Percentiles rank a stretch among this genome's conserved stretches.
Conservation (phyloP, 2,113 vertebrate species). For the Cettia cetti region DNA sequence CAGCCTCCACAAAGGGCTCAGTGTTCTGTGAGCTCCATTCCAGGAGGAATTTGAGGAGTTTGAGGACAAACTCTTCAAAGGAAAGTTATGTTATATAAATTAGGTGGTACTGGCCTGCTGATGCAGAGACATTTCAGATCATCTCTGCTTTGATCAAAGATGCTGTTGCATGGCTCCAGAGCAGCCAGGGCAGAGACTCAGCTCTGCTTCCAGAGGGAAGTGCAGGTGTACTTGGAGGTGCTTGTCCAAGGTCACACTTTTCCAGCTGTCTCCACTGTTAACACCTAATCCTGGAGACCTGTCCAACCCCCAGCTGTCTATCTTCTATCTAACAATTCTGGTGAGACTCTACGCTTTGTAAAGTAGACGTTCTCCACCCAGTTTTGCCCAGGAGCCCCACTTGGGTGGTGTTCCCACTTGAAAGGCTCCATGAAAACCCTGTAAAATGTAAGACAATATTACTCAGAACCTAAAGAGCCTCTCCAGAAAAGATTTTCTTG, state of each 20-base stretch:
- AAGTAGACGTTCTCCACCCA: background rate
- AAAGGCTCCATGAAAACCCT: background rate
- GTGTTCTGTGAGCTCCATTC: background rate
- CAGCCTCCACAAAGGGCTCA: background rate
- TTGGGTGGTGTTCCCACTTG: background rate
- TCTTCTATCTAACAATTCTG: background rate
- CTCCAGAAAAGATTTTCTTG: background rate
- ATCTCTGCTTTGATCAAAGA: background rate
- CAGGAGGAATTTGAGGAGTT: too few species aligned
- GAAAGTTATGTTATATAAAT: background rate
- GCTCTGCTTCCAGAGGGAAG: background rate
- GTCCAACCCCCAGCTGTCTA: background rate
- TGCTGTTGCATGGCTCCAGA: background rate
- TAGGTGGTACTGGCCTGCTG: background rate
- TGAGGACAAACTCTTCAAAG: background rate
- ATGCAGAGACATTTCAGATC: background rate
- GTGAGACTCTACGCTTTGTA: background rate
- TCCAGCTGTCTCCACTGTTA: background rate
- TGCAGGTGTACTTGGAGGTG: background rate
- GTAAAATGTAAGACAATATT: background rate
- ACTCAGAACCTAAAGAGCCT: background rate
- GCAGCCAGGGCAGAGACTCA: background rate
- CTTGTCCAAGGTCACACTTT: background rate
- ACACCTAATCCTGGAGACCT: background rate
- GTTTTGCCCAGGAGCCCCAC: background rate